Percentiles rank a stretch among this genome's conserved stretches.
Evolutionary conservation across 37 sponge, comb jelly and placozoan genomes (phyloP).

Genomic region (Chondrosia reniformis): DNA sequence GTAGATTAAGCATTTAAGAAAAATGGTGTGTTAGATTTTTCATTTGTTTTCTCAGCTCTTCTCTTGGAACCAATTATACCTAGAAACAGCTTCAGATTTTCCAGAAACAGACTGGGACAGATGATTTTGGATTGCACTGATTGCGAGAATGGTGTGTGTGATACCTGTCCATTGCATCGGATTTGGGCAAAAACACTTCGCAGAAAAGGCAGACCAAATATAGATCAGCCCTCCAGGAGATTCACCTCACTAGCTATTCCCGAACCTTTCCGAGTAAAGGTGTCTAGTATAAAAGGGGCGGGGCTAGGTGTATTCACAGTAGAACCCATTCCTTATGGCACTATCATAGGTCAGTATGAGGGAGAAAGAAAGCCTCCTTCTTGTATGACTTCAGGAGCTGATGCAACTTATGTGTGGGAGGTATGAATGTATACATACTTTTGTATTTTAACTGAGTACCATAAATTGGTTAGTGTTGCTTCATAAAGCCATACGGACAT

Average conservation of each 20-base stretch:
- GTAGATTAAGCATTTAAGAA: too few relatives aligned
- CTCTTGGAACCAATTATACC: too few relatives aligned
- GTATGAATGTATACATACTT: too few relatives aligned
- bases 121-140: not conserved
- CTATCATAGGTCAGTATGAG: not conserved
- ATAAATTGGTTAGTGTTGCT: too few relatives aligned
- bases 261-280: not conserved
- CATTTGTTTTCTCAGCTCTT: too few relatives aligned
- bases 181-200: not conserved
- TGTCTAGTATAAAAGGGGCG: not conserved
- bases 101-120: too few relatives aligned
- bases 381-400: not conserved
- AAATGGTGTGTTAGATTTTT: too few relatives aligned
- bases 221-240: not conserved
- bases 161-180: constrained; percentile 12
- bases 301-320: constrained; percentile 7
- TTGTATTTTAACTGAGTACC: too few relatives aligned
- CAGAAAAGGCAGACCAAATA: not conserved
- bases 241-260: constrained; percentile 3
- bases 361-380: not conserved
- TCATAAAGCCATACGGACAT: too few relatives aligned
- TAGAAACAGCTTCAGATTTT: too few relatives aligned
- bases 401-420: constrained; percentile 9
- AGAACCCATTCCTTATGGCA: not conserved
- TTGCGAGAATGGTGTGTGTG: constrained; percentile 14